Base-by-base conservation (phyloP, 2,888 invertebrate species). In the Dione vanillae region DNA sequence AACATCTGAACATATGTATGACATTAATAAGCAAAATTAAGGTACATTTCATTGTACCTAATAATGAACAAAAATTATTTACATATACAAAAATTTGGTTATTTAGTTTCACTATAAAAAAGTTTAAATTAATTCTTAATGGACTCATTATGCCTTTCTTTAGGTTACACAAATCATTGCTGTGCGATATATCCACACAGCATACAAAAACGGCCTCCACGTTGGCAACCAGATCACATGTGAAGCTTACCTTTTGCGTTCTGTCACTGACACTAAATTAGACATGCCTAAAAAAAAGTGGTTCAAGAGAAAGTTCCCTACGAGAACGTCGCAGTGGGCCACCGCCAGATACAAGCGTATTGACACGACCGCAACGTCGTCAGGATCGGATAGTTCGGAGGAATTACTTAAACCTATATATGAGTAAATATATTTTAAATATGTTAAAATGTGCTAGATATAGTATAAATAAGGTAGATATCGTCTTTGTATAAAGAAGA, bases 151-250 rank as follows among this genome's bases (percentile, higher is more conserved):
- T 47, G 14, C 19, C 14, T 54, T 35, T 56, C 12, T 71, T 47
- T 77, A 93, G 92, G 86, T 91, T 70, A 74, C 91, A 3, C 92
- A 93, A 87, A 86, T 87, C 45, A 80, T 89, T 71, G 89, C 90
- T 10, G 90, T 86, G 1, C 85, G 92, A 3, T 93, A 91, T 72
- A 85, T 93, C 1, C 92, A 93, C 76, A 93, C 92, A 2, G 92
- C 92, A 0, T 92, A 92, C 77, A 84, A 85, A 19, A 89, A 86
- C 68, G 92, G 92, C 0, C 76, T 93, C 0, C 89, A 92, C 74
- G 84, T 86, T 16, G 92, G 86, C n/a, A 90, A 91, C 76, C 88
- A 86, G 64, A 84, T 88, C 16, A 78, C 82, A 0, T 89, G 92
- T 74, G 82, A 84, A 43, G 91, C 92, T 7, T 92, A 90, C 75